Conservation (phyloP, 2,797 vertebrate genomes). For the Xerus rutilus region DNA sequence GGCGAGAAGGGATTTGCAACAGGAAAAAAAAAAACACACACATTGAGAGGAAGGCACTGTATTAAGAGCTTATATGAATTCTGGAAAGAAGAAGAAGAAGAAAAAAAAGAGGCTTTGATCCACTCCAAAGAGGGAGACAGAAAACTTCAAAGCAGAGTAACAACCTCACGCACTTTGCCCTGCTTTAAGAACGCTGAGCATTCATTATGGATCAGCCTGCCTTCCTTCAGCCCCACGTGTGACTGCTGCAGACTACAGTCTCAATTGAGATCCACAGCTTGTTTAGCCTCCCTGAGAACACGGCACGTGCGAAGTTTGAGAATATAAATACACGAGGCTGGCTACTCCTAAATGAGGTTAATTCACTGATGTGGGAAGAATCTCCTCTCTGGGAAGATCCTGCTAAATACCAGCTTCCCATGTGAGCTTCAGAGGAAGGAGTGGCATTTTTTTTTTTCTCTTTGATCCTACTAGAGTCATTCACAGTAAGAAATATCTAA, state of each 20-base stretch:
- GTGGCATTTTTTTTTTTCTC: background rate
- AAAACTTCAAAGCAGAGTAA: conserved; percentile 87
- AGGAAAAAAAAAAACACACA: background rate
- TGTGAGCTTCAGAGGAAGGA: conserved; percentile 68
- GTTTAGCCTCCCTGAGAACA: conserved; percentile 69
- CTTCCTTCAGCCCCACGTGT: conserved; percentile 46
- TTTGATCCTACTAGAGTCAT: background rate
- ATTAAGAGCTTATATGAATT: conserved; percentile 73
- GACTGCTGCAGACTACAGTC: conserved; percentile 56
- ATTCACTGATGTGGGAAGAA: conserved; percentile 80
- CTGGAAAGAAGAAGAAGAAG: conserved; percentile 36
- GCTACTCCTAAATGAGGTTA: conserved; percentile 73
- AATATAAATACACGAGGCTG: background rate
- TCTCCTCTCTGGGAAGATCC: conserved; percentile 76
- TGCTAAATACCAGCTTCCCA: conserved; percentile 78
- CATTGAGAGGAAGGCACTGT: background rate
- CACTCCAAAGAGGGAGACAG: conserved; percentile 73
- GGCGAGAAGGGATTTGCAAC: background rate
- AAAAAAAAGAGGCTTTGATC: conserved; percentile 83
- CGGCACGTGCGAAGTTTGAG: rapidly evolving
- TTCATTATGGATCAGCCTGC: conserved; percentile 81
- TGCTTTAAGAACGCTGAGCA: conserved; percentile 66
- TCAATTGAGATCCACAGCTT: conserved; percentile 67
- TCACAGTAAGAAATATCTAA: background rate
- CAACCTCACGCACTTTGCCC: conserved; percentile 75